phyloP scores from a whole-genome alignment of 2,888 invertebrate species.

The Sericinus montela region DNA sequence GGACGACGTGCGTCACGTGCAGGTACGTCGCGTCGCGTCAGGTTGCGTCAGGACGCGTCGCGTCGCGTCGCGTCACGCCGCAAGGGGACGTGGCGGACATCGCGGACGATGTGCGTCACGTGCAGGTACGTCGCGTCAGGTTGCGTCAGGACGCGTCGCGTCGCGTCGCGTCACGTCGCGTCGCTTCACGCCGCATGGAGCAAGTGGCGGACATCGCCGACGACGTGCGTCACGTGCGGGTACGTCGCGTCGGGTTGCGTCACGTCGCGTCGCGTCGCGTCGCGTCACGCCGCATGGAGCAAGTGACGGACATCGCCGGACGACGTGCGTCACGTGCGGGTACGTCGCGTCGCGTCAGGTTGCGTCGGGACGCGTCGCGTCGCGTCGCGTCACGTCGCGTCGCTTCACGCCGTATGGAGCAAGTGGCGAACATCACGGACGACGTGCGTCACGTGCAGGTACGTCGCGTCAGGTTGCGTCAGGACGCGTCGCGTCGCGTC shows the following conservation, averaged over 20 bases:
- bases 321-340: too few relatives aligned
- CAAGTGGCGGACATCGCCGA: constrained; percentile 71
- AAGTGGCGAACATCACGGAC: constrained; percentile 72
- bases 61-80: not conserved
- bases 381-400: not conserved
- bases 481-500: not conserved
- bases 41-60: not conserved
- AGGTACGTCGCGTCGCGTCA: not conserved
- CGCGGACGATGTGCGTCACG: constrained; percentile 96
- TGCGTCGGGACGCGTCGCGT: too few relatives aligned
- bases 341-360: not conserved
- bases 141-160: not conserved
- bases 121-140: too few relatives aligned
- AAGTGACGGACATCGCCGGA: constrained; percentile 73
- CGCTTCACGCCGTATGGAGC: not conserved
- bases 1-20: constrained; percentile 97
- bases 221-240: too few relatives aligned
- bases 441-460: too few relatives aligned
- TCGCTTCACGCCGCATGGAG: not conserved
- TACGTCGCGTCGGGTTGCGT: too few relatives aligned
- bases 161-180: not conserved
- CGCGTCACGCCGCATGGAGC: not conserved
- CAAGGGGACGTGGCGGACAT: not conserved
- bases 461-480: too few relatives aligned
- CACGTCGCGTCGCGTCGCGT: not conserved